Base-by-base conservation (phyloP, 2,888 invertebrate species). In the Andrena haemorrhoa region DNA sequence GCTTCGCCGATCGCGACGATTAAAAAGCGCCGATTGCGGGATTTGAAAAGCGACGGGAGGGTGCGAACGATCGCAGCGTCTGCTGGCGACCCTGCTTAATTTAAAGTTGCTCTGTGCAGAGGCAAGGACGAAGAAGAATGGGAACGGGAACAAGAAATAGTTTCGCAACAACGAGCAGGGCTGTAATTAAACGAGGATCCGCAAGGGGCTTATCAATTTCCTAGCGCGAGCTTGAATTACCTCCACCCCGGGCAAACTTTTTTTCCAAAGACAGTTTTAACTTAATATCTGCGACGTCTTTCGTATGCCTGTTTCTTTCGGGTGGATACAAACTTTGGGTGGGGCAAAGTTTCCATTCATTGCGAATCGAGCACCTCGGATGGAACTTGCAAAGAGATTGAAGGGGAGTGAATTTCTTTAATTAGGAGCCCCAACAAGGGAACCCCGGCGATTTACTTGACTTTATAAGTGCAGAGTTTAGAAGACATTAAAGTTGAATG, bases 151-250 rank as follows among this genome's bases (percentile, higher is more conserved):
- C 68, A 63, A 29, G 79, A 35, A 63, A 23, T 65, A 58, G 51
- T 75, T 51, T 23, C 60, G 70, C 10, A 77, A 68, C 47, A 78
- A 26, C 60, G 65, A 63, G 81, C 65, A 75, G 78, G 81, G 75
- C 70, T 81, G 76, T 76, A 66, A 86, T 76, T 81, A 86, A 84
- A 78, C 47, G 78, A 23, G 75, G n/a, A 65, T 65, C 58, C 61
- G n/a, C 65, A 29, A 63, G 69, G 73, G 63, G 58, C 75, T 85
- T 85, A 53, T 69, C 79, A 75, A 68, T 83, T 78, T 72, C 74
- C 66, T 65, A 65, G 35, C 47, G 63, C 64, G 49, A 51, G 29
- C 61, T 56, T 31, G 60, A 70, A 61, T 70, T 70, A 58, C 20
- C 41, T 35, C 26, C 41, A 6, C 20, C 3, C 16, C 3, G 47